Conservation (phyloP, 2,113 vertebrate species). For the Kryptolebias marmoratus region DNA sequence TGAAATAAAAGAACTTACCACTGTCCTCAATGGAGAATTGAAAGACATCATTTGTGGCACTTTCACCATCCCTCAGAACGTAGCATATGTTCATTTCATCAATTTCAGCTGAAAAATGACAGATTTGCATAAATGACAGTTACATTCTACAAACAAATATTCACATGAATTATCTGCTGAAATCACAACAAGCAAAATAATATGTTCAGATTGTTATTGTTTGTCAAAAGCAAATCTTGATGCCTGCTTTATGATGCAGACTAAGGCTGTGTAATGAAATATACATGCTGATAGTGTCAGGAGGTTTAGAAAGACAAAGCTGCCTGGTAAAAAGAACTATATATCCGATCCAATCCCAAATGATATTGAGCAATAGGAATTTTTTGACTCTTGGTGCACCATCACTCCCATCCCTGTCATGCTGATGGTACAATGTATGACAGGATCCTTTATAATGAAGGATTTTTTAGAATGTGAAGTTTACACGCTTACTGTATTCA, state of each 20-base stretch:
- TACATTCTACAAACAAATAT: background rate
- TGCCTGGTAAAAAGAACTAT: conserved; percentile 15
- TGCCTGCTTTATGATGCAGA: conserved; percentile 1
- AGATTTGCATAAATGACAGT: conserved; percentile 20
- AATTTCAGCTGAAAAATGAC: conserved; percentile 81
- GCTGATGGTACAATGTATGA: conserved; percentile 22
- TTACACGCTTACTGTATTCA: conserved; percentile 47
- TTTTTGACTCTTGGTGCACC: conserved; percentile 24
- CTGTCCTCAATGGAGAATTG: conserved; percentile 86
- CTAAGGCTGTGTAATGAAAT: conserved; percentile 27
- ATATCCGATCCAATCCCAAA: conserved; percentile 37
- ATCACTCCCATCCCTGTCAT: conserved; percentile 29
- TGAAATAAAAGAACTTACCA: conserved; percentile 75
- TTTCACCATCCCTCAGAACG: conserved; percentile 80
- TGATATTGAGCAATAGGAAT: conserved; percentile 39
- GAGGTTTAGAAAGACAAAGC: conserved; percentile 14
- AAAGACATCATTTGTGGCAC: conserved; percentile 84
- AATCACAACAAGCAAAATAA: conserved; percentile 11
- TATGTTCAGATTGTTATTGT: conserved; percentile 3
- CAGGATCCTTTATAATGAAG: conserved; percentile 22
- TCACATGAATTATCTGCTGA: background rate
- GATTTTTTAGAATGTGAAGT: conserved; percentile 24
- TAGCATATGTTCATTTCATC: conserved; percentile 87
- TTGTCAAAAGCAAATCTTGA: conserved; percentile 1
- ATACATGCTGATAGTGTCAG: conserved; percentile 2